phyloP scores from a whole-genome alignment of 2,113 vertebrate species.

The Lasiurus cinereus region DNA sequence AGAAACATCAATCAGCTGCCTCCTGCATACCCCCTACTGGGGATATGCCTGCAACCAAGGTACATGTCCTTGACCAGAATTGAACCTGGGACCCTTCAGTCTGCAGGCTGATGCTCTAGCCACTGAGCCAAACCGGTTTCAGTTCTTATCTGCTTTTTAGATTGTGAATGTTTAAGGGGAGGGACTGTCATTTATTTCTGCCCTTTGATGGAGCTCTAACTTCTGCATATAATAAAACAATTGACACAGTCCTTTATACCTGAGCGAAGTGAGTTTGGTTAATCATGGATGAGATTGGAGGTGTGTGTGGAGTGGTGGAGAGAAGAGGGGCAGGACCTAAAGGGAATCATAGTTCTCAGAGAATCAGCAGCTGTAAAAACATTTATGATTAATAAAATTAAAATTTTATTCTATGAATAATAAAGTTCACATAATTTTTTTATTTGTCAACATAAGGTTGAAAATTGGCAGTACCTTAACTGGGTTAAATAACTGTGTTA shows the following conservation, averaged over 20 bases:
- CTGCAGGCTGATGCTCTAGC: no score
- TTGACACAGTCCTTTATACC: not conserved
- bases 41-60: no score
- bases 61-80: no score
- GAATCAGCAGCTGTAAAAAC: conserved; percentile 53
- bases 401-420: conserved; percentile 60
- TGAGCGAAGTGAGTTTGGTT: not conserved
- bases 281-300: not conserved
- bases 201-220: not conserved
- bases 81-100: no score
- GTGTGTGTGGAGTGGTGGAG: not conserved
- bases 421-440: conserved; percentile 19
- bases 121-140: no score
- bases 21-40: no score
- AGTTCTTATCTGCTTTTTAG: not conserved
- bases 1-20: no score
- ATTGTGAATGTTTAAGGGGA: not conserved
- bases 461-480: not conserved
- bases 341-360: not conserved
- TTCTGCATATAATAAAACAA: not conserved
- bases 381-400: not conserved
- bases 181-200: conserved; percentile 20
- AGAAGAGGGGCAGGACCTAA: not conserved
- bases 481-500: conserved; percentile 14
- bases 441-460: conserved; percentile 34